phyloP scores from a whole-genome alignment of 2,797 vertebrate species.

The Takifugu ocellatus region DNA sequence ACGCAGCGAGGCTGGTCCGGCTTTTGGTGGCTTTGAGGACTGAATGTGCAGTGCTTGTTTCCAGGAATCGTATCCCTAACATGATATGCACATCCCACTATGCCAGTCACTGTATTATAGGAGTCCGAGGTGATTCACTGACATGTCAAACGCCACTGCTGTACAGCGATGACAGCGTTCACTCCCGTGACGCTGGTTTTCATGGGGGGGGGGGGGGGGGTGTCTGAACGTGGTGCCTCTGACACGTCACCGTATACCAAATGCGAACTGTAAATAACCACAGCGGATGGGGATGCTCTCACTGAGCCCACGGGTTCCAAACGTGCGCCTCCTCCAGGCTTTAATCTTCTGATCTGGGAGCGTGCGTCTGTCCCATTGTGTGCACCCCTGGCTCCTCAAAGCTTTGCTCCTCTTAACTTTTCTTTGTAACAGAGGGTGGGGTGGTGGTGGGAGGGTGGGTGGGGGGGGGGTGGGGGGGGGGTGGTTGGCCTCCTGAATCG shows the following conservation, averaged over 20 bases:
- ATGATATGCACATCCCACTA: constrained; percentile 51
- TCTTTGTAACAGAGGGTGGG: constrained; percentile 3
- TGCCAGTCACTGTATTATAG: constrained; percentile 61
- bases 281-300: constrained; percentile 21
- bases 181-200: constrained; percentile 19
- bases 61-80: constrained; percentile 14
- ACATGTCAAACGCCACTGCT: constrained; percentile 49
- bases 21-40: constrained; percentile 41
- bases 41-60: constrained; percentile 55
- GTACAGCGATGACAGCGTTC: constrained; percentile 44
- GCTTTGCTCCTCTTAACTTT: neutral
- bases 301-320: constrained; percentile 18
- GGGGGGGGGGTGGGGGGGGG: constrained; percentile 12
- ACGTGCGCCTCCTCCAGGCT: constrained; percentile 17
- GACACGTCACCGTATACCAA: constrained; percentile 17
- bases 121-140: constrained; percentile 38
- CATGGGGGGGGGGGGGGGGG: constrained; percentile 9
- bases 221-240: constrained; percentile 8
- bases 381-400: constrained; percentile 39
- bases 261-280: constrained; percentile 60
- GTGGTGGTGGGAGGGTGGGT: constrained; percentile 4
- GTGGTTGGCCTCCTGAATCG: constrained; percentile 28
- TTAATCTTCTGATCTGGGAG: neutral
- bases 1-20: constrained; percentile 22
- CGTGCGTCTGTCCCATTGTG: constrained; percentile 23